Percentiles rank a stretch among this genome's conserved stretches.
Evolutionary conservation across 2,888 invertebrate species (phyloP).

Genomic region (Acleris literana): DNA sequence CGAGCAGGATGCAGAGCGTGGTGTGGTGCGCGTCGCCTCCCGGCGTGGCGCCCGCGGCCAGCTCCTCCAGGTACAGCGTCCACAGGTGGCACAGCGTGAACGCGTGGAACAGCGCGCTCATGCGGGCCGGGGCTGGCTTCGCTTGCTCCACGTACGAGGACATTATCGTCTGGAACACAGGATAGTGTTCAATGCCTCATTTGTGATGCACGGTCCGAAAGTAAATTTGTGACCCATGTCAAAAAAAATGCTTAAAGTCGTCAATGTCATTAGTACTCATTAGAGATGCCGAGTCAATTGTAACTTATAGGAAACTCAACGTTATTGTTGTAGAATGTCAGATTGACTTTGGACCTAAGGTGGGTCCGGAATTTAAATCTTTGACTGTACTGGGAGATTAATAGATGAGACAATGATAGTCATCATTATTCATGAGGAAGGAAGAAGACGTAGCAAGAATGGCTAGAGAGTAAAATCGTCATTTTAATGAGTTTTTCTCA

Average conservation of each 20-base stretch:
- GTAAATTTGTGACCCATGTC: no score
- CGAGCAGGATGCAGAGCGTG: slow-evolving; percentile 93
- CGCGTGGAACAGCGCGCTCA: slow-evolving; percentile 98
- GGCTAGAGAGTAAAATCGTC: no score
- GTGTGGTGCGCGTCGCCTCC: slow-evolving; percentile 88
- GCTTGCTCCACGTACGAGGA: slow-evolving; percentile 98
- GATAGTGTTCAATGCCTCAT: neutral
- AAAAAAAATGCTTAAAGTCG: no score
- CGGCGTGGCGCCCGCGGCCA: slow-evolving; percentile 86
- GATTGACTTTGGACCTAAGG: no score
- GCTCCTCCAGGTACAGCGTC: slow-evolving; percentile 98
- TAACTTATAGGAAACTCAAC: no score
- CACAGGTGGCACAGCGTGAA: slow-evolving; percentile 99
- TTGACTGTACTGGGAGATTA: neutral
- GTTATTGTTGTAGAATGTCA: no score
- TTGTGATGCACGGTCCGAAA: no score
- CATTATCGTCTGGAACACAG: slow-evolving; percentile 89
- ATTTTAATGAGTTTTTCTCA: no score
- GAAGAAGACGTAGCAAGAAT: no score
- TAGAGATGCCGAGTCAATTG: no score
- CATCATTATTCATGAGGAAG: neutral
- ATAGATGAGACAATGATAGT: neutral
- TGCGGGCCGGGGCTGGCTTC: slow-evolving; percentile 90
- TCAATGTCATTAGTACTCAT: no score
- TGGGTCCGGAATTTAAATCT: no score